Base-by-base conservation (phyloP, 2,888 invertebrate genomes). In the Belgica antarctica region DNA sequence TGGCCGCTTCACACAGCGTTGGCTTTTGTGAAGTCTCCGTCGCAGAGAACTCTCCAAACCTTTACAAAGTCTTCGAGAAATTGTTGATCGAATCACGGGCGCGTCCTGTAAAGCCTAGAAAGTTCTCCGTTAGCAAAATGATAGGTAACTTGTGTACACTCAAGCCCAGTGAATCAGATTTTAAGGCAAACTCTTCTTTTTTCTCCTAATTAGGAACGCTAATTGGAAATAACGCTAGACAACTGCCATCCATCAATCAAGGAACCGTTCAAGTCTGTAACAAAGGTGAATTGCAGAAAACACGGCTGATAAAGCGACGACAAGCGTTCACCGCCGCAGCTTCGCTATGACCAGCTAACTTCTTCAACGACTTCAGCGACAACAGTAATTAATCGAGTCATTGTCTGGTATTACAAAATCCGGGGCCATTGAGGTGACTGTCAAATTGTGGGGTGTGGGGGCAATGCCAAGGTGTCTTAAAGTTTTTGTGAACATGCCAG, bases 1-100 rank as follows among this genome's bases (percentile, higher is more conserved):
- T 87, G 36, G 88, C 89, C 47, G 82, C 86, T 46, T 84, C 87
- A 71, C 83, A 86, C 77, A 85, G 87, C 19, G 87, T 88, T 73
- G 88, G 87, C 63, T 91, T 90, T 80, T 86, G 87, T 79, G 90
- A 91, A 79, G 87, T 90, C n/a, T 89, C 89, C 22, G 90, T 90
- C 5, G 90, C 90, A 0, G 90, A 90, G 78, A 90, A 90, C 79
- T 87, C 87, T 24, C 84, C 87, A 15, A 86, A 87, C 74, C 84
- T 90, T 59, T 89, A 89, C 79, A 84, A 87, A 62, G 87, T 89
- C 71, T 88, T 91, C 75, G 89, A 89, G 77, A 81, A 84, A 59
- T 79, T 89, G 25, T 81, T 90, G 28, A 84, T 84, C 72, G 89
- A 89, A 76, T 87, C 87, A 71, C 84, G 87, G 72, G 82, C 82